Evolutionary conservation across 2,888 invertebrate species (phyloP).

Genomic region (Hydropsyche betteni): DNA sequence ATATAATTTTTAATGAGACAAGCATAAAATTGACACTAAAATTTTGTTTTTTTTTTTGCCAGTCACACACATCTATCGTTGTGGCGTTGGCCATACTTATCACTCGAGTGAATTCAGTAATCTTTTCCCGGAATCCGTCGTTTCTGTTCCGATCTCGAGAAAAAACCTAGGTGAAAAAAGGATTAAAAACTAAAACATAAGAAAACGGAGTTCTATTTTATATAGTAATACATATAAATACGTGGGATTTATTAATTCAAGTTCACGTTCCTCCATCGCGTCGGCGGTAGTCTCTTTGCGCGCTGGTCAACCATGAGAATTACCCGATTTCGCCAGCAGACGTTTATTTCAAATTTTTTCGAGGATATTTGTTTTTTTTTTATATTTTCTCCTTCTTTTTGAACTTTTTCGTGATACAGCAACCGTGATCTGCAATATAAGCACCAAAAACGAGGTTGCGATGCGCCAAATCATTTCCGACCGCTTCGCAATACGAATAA

Average conservation of each 20-base stretch:
- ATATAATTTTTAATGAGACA: no score
- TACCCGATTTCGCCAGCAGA: background rate
- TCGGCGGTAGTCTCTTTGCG: no score
- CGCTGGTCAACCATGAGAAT: background rate
- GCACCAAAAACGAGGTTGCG: background rate
- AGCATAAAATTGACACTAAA: no score
- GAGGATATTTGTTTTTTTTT: background rate
- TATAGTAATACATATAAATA: background rate
- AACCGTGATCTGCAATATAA: conserved; percentile 5
- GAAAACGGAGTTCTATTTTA: background rate
- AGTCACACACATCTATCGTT: background rate
- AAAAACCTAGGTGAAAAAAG: background rate
- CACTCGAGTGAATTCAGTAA: conserved; percentile 28
- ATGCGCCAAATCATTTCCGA: conserved; percentile 7
- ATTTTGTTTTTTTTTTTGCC: background rate
- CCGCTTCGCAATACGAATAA: background rate
- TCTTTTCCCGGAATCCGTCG: conserved; percentile 17
- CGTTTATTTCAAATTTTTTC: background rate
- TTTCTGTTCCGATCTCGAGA: background rate
- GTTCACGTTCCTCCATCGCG: background rate
- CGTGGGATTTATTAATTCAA: background rate
- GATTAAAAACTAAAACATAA: background rate
- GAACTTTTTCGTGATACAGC: background rate
- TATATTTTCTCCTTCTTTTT: background rate
- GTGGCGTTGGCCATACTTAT: conserved; percentile 5